These are phyloP conservation scores for Micrasema longulum DNA, from an alignment of 1,140 invertebrate species.

Conservation along the genomic window DNA sequence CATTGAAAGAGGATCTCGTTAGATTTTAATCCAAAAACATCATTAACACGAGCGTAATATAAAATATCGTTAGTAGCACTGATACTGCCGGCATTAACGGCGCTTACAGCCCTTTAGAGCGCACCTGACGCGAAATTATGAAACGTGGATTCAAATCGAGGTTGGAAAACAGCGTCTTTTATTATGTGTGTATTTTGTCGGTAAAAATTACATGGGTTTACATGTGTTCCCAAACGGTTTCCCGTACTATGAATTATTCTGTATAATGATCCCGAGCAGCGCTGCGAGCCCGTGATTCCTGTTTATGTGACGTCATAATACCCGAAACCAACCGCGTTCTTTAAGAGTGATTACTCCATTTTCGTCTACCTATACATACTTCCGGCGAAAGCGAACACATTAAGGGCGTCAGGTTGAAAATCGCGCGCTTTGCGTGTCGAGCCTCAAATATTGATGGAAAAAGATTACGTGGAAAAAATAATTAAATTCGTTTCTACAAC, in stretches of 20 bases:
- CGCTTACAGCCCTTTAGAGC: constrained; percentile 14
- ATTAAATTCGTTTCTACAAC: too few relatives aligned
- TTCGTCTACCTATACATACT: not conserved
- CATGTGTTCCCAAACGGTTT: constrained; percentile 39
- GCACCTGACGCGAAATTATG: constrained; percentile 38
- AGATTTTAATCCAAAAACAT: constrained; percentile 38
- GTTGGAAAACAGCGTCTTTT: constrained; percentile 14
- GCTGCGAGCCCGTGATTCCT: constrained; percentile 35
- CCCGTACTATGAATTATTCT: constrained; percentile 38
- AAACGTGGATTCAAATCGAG: constrained; percentile 2
- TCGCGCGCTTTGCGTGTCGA: not conserved
- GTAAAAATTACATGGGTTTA: constrained; percentile 35
- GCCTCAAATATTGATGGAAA: not conserved
- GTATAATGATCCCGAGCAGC: constrained; percentile 31
- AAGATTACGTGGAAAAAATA: not conserved
- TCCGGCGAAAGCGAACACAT: constrained; percentile 14
- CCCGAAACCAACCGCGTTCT: constrained; percentile 2
- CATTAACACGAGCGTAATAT: constrained; percentile 35
- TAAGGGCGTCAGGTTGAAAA: not conserved
- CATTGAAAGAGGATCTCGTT: constrained; percentile 15
- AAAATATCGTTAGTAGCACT: constrained; percentile 29
- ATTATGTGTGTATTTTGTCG: constrained; percentile 14
- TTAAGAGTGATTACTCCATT: constrained; percentile 32
- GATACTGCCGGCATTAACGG: constrained; percentile 25
- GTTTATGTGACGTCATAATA: constrained; percentile 44